Percentiles rank a stretch among this genome's conserved stretches.
Evolutionary conservation across 1,140 invertebrate species (phyloP).

Genomic region (Ceratitis capitata): DNA sequence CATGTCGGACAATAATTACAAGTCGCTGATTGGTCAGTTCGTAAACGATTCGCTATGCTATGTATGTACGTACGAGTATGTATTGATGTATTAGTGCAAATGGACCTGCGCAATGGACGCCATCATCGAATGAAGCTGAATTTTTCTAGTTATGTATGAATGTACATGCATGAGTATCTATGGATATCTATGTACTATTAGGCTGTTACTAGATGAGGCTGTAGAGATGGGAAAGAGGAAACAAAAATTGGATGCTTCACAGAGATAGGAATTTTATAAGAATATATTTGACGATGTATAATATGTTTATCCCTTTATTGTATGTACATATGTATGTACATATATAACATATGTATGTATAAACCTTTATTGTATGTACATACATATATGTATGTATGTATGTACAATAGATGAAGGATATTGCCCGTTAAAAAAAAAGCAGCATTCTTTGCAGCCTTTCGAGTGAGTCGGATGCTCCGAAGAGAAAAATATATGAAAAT

Average conservation of each 20-base stretch:
- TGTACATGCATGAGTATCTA: no score
- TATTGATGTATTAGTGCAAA: neutral
- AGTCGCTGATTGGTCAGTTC: conserved; percentile 54
- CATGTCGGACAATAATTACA: conserved; percentile 45
- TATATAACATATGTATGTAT: neutral
- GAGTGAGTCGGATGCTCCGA: no score
- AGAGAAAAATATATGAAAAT: no score
- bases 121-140: conserved; percentile 52
- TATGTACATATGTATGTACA: neutral
- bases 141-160: conserved; percentile 41
- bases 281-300: neutral
- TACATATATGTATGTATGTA: neutral
- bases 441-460: no score
- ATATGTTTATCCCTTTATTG: no score
- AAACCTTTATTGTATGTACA: neutral
- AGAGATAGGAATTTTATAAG: neutral
- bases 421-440: no score
- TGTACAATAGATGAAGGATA: no score
- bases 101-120: conserved; percentile 59
- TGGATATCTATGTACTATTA: no score
- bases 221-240: neutral
- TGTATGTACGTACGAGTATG: no score
- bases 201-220: no score
- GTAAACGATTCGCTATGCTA: neutral
- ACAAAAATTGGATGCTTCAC: neutral